Evolutionary conservation across 2,888 invertebrate genomes (phyloP), one percentile per base, ranked within the genome.

Genomic region (Athripsodes cinereus): DNA sequence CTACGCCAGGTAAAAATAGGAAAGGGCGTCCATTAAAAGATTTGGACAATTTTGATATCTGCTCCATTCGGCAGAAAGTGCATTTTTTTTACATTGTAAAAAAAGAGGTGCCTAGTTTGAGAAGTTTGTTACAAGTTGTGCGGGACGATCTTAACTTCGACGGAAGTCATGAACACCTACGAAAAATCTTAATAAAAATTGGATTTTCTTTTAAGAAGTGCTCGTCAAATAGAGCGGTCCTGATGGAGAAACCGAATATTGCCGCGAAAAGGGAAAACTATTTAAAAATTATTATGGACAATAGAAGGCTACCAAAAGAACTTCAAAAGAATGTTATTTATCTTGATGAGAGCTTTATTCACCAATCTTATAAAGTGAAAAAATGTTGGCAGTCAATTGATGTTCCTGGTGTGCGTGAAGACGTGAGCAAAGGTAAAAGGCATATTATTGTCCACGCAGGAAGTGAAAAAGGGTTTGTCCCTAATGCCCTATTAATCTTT

Each of bases 311-410:
- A 31, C 52, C 52, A 2, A 2, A 52, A 52, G 52, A 52, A 31
- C 31, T 31, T 1, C 26, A 31, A 52, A 52, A 31, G 31, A 31
- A 22, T 52, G 31, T 52, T 20, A 40, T 40, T 52, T 52, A 11
- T 52, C 5, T 52, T 2, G 52, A 40, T 40, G 52, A 52, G 18
- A 52, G 52, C 16, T 52, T 6, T 52, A 52, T 52, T 2, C 52
- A 52, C 31, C 18, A 3, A 31, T 52, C 52, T 2, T 52, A 52
- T 31, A 52, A 52, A 16, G 8, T 52, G 1, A 52, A 52, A 31
- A 52, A 52, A 52, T 52, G 52, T 16, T 52, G 52, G 52, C 52
- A 52, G 18, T 52, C 52, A n/a, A 31, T 52, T 3, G 31, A 52
- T 31, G 52, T 52, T 2, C 8, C 2, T 31, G 52, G 52, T 8